Evolutionary conservation across 2,113 vertebrate species (phyloP).

Genomic region (Hyaena hyaena): DNA sequence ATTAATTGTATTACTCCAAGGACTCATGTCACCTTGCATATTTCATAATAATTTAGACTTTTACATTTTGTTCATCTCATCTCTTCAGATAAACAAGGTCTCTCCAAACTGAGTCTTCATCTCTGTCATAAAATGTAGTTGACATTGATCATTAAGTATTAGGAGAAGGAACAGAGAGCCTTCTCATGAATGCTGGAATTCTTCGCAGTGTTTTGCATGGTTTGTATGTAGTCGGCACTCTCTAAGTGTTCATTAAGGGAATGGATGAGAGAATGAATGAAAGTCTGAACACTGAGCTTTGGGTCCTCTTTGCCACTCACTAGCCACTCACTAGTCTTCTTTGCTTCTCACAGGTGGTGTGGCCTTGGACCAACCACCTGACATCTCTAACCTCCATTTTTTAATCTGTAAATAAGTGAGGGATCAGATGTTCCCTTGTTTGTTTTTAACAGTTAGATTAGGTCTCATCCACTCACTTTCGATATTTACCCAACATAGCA

Average conservation of each 20-base stretch:
- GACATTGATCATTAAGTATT: background rate
- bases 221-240: background rate
- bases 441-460: background rate
- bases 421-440: background rate
- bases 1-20: background rate
- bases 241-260: background rate
- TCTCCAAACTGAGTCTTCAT: background rate
- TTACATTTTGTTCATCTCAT: background rate
- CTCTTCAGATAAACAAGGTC: background rate
- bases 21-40: background rate
- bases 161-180: background rate
- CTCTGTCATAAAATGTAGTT: background rate
- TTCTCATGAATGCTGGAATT: background rate
- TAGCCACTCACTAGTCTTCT: background rate
- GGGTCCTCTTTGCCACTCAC: background rate
- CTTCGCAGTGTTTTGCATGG: background rate
- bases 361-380: background rate
- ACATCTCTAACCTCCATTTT: background rate
- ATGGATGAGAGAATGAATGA: background rate
- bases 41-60: conserved; percentile 6
- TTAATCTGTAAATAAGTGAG: background rate
- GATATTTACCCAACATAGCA: background rate
- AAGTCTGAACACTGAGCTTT: background rate
- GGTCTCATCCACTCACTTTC: background rate
- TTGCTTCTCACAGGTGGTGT: background rate